Evolutionary conservation across 2,113 vertebrate species (phyloP).

Genomic region (Rhinolophus sinicus): DNA sequence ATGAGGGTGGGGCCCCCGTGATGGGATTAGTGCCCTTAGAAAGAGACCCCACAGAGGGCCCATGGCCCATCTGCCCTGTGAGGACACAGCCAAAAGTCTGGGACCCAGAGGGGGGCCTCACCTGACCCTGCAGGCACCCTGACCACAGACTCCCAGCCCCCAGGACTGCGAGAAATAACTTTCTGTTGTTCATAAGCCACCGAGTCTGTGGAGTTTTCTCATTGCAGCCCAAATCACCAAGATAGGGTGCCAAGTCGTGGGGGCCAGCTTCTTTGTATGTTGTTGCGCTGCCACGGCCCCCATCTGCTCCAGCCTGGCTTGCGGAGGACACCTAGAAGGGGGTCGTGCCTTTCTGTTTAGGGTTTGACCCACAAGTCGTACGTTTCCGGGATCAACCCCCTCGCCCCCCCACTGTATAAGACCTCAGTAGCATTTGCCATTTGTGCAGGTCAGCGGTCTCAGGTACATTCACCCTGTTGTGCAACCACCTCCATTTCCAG

Average conservation of each 20-base stretch:
- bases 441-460: no score
- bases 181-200: rapidly evolving
- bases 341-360: neutral
- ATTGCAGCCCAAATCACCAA: neutral
- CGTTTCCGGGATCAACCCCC: no score
- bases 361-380: no score
- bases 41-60: neutral
- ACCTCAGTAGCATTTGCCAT: neutral
- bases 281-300: rapidly evolving
- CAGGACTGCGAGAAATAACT: neutral
- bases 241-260: rapidly evolving
- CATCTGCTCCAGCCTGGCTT: no score
- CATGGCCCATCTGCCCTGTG: rapidly evolving
- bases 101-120: neutral
- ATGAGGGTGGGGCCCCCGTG: neutral
- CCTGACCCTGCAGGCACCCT: neutral
- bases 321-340: no score
- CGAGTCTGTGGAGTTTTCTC: neutral
- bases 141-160: neutral
- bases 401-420: neutral
- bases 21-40: neutral
- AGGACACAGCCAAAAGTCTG: no score
- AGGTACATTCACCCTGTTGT: rapidly evolving
- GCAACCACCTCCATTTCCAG: neutral
- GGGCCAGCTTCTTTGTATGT: neutral